Evolutionary conservation across 2,888 invertebrate species (phyloP), one percentile per base, ranked within the genome.

Genomic region (Pachymerium ferrugineum): DNA sequence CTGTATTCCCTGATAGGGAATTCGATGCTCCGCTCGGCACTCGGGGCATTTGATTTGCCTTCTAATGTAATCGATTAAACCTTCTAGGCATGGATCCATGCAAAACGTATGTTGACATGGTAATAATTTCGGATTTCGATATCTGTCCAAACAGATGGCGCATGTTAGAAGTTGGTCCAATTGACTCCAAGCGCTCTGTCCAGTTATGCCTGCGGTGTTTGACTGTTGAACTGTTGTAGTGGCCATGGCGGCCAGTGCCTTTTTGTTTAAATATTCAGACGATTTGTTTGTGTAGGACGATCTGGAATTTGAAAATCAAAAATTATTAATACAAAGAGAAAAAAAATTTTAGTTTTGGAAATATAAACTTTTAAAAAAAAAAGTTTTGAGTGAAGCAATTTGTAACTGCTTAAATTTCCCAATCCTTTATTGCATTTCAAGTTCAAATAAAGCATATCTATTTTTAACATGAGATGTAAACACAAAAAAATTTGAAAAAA

Each of bases 81-180:
- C 94, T 84, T 97, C 97, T 89, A 99, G 91, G 84, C 99, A 99
- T 73, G 98, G 97, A 81, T 96, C 94, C 92, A 95, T 93, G 83
- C 99, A 99, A 85, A 95, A 98, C 80, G 97, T 97, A 88, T 99
- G 99, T 87, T 99, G 98, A 83, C 97, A 97, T 89, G 97, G 97
- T 82, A 99, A 85, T 82, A 99, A 87, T 86, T 97, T 98, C n/a
- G 99, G 99, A 83, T 94, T 94, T 80, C 93, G 88, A 85, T 92
- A 99, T 81, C 98, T 89, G 86, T 99, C 98, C 84, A 98, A 86
- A 84, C 99, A 99, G 82, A 99, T 96, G 83, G 97, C 94, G 86
- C 99, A 99, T 79, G 96, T 97, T 82, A 99, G 87, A 83, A 99
- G 88, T 85, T 97, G 95, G 85, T 98, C 97, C 74, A 86, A 80